Evolutionary conservation across 2,113 vertebrate genomes (phyloP), one percentile per base, ranked within the genome.

Genomic region (Hemicordylus capensis): DNA sequence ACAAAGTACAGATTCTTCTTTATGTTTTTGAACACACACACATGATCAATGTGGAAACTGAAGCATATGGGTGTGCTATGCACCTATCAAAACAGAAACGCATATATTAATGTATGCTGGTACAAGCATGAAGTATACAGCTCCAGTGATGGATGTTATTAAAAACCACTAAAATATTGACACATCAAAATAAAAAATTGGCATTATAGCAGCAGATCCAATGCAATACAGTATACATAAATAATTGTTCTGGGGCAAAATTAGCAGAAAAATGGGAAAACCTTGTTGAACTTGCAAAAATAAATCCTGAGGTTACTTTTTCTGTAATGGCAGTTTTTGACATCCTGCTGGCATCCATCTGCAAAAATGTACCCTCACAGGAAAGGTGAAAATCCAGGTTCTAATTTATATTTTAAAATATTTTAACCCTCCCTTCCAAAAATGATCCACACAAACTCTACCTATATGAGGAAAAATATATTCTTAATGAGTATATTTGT

Each of bases 161-260:
- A 69, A 78, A 84, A 69, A 84, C n/a, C 37, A n/a, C 48, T 84
- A 84, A 84, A 84, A 85, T 85, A 85, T 77, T 85, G 83, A 85
- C 63, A 76, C 63, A 69, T 70, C 83, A 85, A 78, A 77, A 85
- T 85, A 78, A 85, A 85, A 77, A 85, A 77, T 77, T 77, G 83
- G 75, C 83, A 77, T 85, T 59, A 69, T 14, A 59, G 75, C 51
- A 34, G 39, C 63, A 78, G 64, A 77, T 78, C 63, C 56, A 46
- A 64, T 85, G 74, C 14, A 63, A 42, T 34, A 54, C 51, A 58
- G 75, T 56, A 58, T 58, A 69, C 64, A 85, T 70, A 77, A 85
- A 78, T 85, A 85, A 85, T 85, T 78, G 75, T 85, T 78, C 51
- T 44, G 39, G 83, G 64, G 75, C 66, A 77, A 78, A 85, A 85